These are phyloP conservation scores for Bambusicola thoracicus DNA, from an alignment of 2,113 vertebrate genomes.

Conservation along the genomic window DNA sequence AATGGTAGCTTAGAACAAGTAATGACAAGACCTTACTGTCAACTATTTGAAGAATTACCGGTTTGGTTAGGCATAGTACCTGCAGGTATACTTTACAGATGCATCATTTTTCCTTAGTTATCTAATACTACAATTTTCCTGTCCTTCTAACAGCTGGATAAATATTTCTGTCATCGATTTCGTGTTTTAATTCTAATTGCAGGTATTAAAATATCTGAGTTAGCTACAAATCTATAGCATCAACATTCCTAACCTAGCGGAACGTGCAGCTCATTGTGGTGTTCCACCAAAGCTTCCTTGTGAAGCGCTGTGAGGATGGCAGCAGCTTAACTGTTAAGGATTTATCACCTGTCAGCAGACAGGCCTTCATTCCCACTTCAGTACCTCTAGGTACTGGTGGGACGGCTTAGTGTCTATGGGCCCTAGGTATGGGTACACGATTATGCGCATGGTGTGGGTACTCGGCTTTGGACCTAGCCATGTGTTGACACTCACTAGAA, in stretches of 20 bases:
- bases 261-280: not conserved
- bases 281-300: not conserved
- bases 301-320: not conserved
- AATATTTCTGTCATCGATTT: not conserved
- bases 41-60: not conserved
- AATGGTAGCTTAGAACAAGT: conserved; percentile 13
- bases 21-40: not conserved
- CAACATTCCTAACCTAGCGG: not conserved
- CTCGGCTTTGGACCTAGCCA: not conserved
- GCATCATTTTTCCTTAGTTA: not conserved
- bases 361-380: not conserved
- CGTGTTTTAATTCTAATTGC: not conserved
- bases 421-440: too few species aligned
- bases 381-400: not conserved
- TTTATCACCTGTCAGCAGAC: not conserved
- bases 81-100: not conserved
- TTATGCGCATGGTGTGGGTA: fast-evolving
- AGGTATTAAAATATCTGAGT: not conserved
- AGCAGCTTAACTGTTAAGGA: not conserved
- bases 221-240: not conserved
- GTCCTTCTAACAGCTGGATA: not conserved
- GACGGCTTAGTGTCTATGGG: not conserved
- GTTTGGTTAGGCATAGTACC: conserved; percentile 20
- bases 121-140: not conserved
- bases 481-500: fast-evolving